phyloP scores from a whole-genome alignment of 2,888 invertebrate species.

The Torymus aiolomorphi region DNA sequence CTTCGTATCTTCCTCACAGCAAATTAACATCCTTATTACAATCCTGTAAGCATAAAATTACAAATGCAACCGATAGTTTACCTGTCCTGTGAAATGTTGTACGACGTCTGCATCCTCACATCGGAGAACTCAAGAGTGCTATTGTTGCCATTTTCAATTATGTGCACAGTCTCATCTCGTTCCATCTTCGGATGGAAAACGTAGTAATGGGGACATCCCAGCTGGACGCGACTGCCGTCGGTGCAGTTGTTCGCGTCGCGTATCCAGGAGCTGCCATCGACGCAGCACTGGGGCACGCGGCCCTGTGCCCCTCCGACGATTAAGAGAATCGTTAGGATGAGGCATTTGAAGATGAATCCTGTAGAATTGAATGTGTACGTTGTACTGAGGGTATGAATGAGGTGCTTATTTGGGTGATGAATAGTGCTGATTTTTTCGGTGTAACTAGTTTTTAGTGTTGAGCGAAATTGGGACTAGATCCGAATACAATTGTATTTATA shows the following conservation, averaged over 20 bases:
- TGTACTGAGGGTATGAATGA: too few species aligned
- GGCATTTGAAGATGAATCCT: neutral
- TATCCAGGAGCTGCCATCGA: neutral
- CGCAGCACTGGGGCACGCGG: conserved; percentile 32
- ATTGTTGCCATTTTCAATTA: conserved; percentile 26
- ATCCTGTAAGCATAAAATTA: too few species aligned
- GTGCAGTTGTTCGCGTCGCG: conserved; percentile 60
- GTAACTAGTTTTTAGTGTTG: too few species aligned
- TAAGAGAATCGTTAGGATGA: conserved; percentile 18
- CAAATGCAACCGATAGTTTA: neutral
- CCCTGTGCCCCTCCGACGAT: neutral
- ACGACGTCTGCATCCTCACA: conserved; percentile 25
- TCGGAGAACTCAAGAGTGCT: conserved; percentile 47
- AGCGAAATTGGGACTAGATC: too few species aligned
- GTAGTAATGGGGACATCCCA: conserved; percentile 64
- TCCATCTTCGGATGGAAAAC: conserved; percentile 63
- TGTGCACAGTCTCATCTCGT: conserved; percentile 51
- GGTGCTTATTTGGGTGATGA: too few species aligned
- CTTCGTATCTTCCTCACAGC: too few species aligned
- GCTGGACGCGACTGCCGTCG: conserved; percentile 61
- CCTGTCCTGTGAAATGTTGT: conserved; percentile 24
- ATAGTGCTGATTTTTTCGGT: too few species aligned
- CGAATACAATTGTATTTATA: too few species aligned
- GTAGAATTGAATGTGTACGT: too few species aligned
- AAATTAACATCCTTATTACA: too few species aligned